phyloP scores from a whole-genome alignment of 2,113 vertebrate species.

The Sminthopsis crassicaudata region DNA sequence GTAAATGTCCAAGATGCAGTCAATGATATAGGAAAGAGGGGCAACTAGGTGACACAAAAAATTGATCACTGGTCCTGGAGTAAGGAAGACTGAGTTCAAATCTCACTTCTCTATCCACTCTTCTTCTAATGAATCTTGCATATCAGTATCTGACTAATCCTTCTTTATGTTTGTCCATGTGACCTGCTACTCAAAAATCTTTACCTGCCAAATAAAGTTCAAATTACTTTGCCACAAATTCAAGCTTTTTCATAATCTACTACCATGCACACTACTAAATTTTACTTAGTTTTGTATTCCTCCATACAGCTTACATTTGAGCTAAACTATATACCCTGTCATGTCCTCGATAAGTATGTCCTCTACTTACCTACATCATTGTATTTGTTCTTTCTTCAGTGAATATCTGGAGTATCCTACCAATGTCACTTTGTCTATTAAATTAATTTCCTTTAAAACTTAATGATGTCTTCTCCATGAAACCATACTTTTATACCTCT shows the following conservation, averaged over 20 bases:
- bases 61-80: too few species aligned
- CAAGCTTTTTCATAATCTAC: neutral
- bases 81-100: too few species aligned
- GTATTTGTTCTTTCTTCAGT: neutral
- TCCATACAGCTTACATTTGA: neutral
- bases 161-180: neutral
- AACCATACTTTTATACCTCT: neutral
- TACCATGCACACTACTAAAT: neutral
- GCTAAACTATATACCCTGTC: neutral
- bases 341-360: neutral
- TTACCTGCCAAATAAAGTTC: neutral
- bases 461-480: neutral
- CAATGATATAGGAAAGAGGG: neutral
- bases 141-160: neutral
- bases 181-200: neutral
- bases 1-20: neutral
- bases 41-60: too few species aligned
- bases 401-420: neutral
- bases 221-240: neutral
- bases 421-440: neutral
- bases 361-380: neutral
- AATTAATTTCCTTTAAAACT: neutral
- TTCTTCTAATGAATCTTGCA: neutral
- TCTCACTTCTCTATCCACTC: neutral
- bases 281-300: neutral